Evolutionary conservation across 92 coral and sea anemone genomes (phyloP).

Genomic region (Actinostola sp.): DNA sequence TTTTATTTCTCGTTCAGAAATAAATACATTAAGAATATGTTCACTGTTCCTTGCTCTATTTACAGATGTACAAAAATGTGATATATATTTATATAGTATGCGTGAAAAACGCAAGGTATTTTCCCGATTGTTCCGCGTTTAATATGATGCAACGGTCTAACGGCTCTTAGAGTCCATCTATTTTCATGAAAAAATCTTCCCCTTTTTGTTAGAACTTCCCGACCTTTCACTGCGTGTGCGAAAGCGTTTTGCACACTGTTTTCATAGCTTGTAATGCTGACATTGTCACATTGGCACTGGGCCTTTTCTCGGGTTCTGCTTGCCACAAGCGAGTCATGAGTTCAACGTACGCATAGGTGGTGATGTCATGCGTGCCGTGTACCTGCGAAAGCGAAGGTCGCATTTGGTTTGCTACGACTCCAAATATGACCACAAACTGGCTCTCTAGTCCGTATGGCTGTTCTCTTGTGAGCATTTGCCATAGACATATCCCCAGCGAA

Average conservation of each 20-base stretch:
- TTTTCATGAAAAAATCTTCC: conserved; percentile 12
- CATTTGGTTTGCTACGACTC: conserved; percentile 87
- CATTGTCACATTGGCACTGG: conserved; percentile 68
- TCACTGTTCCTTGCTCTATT: not conserved
- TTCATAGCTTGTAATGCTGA: not conserved
- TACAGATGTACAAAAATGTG: conserved; percentile 7
- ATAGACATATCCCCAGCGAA: conserved; percentile 85
- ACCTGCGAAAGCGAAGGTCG: conserved; percentile 69
- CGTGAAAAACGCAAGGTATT: not conserved
- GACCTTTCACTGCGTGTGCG: not conserved
- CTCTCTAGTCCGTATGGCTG: conserved; percentile 91
- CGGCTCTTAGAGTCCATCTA: not conserved
- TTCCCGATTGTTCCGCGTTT: not conserved
- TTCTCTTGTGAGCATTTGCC: conserved; percentile 94
- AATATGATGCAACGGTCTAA: conserved; percentile 14
- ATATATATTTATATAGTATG: conserved; percentile 1
- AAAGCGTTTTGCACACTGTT: conserved; percentile 4
- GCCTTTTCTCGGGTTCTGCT: conserved; percentile 67
- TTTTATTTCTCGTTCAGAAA: not conserved
- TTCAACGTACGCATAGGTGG: conserved; percentile 50
- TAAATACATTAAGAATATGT: not conserved
- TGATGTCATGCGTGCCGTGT: conserved; percentile 22
- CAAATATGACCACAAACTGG: conserved; percentile 92
- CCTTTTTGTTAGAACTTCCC: not conserved
- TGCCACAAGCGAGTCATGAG: conserved; percentile 85